phyloP scores from a whole-genome alignment of 2,888 invertebrate genomes.

The Petrolisthes cinctipes region DNA sequence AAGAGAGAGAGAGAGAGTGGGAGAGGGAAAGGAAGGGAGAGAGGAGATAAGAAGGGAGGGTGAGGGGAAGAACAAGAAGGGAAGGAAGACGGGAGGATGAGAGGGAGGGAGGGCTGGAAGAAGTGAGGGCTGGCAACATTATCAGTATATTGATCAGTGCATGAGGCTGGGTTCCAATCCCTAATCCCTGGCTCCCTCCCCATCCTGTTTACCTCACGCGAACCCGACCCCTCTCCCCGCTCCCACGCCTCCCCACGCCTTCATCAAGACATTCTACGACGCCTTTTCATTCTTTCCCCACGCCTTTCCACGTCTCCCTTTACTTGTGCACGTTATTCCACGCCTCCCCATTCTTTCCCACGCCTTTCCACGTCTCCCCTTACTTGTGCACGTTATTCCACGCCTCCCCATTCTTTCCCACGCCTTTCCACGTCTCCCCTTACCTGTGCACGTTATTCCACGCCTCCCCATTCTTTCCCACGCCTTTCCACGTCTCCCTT shows the following conservation, averaged over 20 bases:
- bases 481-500: background rate
- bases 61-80: background rate
- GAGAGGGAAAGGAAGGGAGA: background rate
- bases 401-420: background rate
- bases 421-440: background rate
- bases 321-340: background rate
- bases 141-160: slow-evolving; percentile 30
- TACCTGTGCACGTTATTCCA: background rate
- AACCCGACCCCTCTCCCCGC: background rate
- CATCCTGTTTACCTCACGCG: slow-evolving; percentile 24
- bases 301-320: background rate
- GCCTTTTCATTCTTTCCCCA: background rate
- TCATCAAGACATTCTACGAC: background rate
- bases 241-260: background rate
- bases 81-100: background rate
- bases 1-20: background rate
- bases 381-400: too few relatives aligned
- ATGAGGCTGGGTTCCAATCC: background rate
- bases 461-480: background rate
- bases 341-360: background rate
- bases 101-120: background rate
- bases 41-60: background rate
- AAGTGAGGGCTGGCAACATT: background rate
- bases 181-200: slow-evolving; percentile 16
- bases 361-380: too few relatives aligned